A percentile compares a stretch with the other conserved stretches of the same genome.
phyloP scores from a whole-genome alignment of 2,113 vertebrate genomes.

The Eidolon helvum region DNA sequence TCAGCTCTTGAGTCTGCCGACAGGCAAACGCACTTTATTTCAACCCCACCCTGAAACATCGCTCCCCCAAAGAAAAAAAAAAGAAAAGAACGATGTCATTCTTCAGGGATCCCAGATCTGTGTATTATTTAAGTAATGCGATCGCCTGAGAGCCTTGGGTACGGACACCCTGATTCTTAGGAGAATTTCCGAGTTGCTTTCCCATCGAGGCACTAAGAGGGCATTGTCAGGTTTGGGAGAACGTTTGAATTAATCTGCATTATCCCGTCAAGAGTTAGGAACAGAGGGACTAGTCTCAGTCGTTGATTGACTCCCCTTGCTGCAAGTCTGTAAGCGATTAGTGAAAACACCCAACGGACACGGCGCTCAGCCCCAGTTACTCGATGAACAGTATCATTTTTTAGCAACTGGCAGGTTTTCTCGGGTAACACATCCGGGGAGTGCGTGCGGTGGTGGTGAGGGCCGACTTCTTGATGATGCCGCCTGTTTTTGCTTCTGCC shows the following conservation, averaged over 20 bases:
- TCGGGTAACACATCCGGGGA: conserved; percentile 15
- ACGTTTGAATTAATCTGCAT: conserved; percentile 7
- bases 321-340: conserved; percentile 50
- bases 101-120: conserved; percentile 50
- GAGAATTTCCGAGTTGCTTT: conserved; percentile 69
- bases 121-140: conserved; percentile 70
- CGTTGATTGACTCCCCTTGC: conserved; percentile 63
- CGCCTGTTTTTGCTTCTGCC: background rate
- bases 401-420: conserved; percentile 50
- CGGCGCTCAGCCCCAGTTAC: background rate
- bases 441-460: background rate
- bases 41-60: conserved; percentile 59
- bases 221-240: conserved; percentile 22
- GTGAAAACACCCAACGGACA: conserved; percentile 51
- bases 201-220: background rate
- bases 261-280: background rate
- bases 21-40: conserved; percentile 74
- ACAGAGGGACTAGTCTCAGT: background rate
- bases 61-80: conserved; percentile 65
- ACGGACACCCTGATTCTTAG: conserved; percentile 45
- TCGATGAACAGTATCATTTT: conserved; percentile 39
- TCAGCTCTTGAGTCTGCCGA: conserved; percentile 84
- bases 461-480: background rate
- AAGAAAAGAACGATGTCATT: conserved; percentile 63
- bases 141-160: conserved; percentile 55